Evolutionary conservation across 2,797 vertebrate species (phyloP).

Genomic region (Chaetophractus vellerosus): DNA sequence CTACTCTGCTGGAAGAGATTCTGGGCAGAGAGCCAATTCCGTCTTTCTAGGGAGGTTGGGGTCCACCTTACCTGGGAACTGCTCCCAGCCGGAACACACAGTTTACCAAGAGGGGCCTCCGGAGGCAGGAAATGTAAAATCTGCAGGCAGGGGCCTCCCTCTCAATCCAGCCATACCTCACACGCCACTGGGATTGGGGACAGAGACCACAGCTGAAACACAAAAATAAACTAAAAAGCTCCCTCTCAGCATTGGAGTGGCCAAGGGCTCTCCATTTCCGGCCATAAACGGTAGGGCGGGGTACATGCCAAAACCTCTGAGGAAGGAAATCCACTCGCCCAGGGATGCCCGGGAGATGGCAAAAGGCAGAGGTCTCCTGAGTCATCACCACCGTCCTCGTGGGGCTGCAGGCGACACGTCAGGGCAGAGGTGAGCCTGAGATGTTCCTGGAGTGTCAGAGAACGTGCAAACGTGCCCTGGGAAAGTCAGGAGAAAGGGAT

Average conservation of each 20-base stretch:
- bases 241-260: background rate
- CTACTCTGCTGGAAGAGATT: background rate
- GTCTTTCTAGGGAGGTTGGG: background rate
- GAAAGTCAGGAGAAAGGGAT: background rate
- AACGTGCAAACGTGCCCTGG: background rate
- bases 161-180: background rate
- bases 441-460: too few species aligned
- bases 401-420: background rate
- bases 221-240: background rate
- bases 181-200: background rate
- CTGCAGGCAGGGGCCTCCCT: background rate
- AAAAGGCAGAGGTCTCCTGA: background rate
- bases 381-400: background rate
- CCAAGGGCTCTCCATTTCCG: background rate
- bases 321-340: background rate
- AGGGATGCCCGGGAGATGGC: background rate
- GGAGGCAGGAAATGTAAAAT: background rate
- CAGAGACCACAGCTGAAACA: background rate
- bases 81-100: background rate
- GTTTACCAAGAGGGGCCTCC: too few species aligned
- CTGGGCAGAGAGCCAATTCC: background rate
- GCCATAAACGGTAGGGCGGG: background rate
- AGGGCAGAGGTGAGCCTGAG: background rate
- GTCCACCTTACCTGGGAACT: too few species aligned
- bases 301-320: accelerated